Evolutionary conservation across 2,888 invertebrate genomes (phyloP).

Genomic region (Acronicta alni): DNA sequence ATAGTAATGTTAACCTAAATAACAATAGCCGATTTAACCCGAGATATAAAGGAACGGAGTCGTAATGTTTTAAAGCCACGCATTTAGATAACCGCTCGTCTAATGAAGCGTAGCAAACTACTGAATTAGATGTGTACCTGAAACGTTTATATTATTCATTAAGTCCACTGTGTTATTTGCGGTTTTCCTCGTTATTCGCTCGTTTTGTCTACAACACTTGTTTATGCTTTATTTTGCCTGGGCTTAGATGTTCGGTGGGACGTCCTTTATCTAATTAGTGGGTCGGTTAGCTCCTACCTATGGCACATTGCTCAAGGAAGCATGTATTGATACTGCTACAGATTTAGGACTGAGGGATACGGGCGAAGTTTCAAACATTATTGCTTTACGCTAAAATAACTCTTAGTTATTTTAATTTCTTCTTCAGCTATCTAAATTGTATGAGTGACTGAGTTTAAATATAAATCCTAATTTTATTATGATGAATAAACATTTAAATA

Average conservation of each 20-base stretch:
- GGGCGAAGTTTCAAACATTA: slow-evolving; percentile 35
- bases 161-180: slow-evolving; percentile 25
- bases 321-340: slow-evolving; percentile 60
- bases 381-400: not conserved
- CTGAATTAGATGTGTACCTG: not conserved
- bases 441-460: too few species aligned
- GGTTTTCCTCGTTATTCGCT: slow-evolving; percentile 39
- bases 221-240: slow-evolving; percentile 51
- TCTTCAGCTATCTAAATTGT: too few species aligned
- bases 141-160: slow-evolving; percentile 13
- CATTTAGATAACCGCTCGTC: not conserved
- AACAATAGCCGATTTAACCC: too few species aligned
- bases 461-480: too few species aligned
- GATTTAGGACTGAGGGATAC: slow-evolving; percentile 35
- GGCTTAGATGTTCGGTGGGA: slow-evolving; percentile 76
- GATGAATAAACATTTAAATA: too few species aligned
- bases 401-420: too few species aligned
- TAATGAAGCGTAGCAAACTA: not conserved
- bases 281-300: slow-evolving; percentile 73
- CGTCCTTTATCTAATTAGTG: slow-evolving; percentile 79
- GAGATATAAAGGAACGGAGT: not conserved
- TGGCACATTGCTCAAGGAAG: slow-evolving; percentile 76
- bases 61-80: not conserved
- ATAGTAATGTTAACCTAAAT: not conserved
- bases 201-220: slow-evolving; percentile 45